Percentiles rank a stretch among this genome's conserved stretches.
Evolutionary conservation across 1,140 invertebrate genomes (phyloP).

Genomic region (Drosophila subpulchrella): DNA sequence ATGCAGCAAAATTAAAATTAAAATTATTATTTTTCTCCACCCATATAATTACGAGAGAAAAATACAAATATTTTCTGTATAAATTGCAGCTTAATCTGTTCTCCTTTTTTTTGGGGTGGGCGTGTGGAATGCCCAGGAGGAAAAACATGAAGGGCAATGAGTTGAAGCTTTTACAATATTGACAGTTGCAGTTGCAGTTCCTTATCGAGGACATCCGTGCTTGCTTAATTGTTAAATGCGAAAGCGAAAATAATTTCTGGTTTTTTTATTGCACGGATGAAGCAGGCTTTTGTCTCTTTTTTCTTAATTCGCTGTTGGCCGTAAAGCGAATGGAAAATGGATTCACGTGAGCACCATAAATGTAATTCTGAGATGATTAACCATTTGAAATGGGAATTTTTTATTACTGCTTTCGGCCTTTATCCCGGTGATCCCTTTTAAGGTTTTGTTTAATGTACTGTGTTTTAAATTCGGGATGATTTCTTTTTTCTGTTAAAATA

Average conservation of each 20-base stretch:
- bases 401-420: neutral
- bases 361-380: neutral
- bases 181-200: constrained; percentile 54
- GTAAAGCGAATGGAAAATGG: neutral
- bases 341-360: constrained; percentile 6
- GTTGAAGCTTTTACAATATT: constrained; percentile 37
- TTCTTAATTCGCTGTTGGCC: constrained; percentile 1
- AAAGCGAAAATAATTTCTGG: constrained; percentile 8
- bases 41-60: constrained; percentile 35
- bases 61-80: constrained; percentile 36
- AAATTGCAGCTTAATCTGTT: constrained; percentile 58
- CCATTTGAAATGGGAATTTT: constrained; percentile 7
- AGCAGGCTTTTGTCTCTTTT: constrained; percentile 1
- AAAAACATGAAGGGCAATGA: constrained; percentile 11
- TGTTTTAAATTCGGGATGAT: neutral
- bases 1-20: constrained; percentile 70
- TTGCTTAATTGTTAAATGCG: constrained; percentile 43
- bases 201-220: constrained; percentile 44
- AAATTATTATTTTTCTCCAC: constrained; percentile 46
- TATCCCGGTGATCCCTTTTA: neutral
- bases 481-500: neutral
- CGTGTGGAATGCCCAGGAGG: neutral
- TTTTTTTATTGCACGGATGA: neutral
- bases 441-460: neutral
- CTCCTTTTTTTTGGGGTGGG: constrained; percentile 2